Evolutionary conservation across 2,888 invertebrate genomes (phyloP).

Genomic region (Eupithecia exiguata): DNA sequence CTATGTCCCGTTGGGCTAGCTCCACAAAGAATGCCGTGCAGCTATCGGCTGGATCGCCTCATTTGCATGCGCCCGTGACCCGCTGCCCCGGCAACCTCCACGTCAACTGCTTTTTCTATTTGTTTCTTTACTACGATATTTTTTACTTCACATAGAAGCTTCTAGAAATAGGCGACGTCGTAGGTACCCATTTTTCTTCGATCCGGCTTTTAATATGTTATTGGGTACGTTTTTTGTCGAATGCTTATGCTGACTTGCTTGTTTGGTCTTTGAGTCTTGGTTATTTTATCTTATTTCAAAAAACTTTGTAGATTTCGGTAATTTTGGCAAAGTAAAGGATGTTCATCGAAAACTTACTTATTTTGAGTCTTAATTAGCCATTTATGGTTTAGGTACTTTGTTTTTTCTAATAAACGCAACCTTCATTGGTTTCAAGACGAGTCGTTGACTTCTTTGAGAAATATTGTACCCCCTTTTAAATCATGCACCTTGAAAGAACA

Average conservation of each 20-base stretch:
- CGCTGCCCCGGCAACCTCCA: constrained; percentile 64
- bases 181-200: neutral
- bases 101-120: constrained; percentile 55
- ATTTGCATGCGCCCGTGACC: constrained; percentile 79
- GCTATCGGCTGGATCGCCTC: constrained; percentile 65
- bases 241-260: neutral
- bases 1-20: constrained; percentile 24
- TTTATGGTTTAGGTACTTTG: constrained; percentile 4
- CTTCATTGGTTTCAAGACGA: neutral
- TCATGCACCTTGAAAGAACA: neutral
- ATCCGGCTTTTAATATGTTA: neutral
- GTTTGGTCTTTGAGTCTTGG: constrained; percentile 15
- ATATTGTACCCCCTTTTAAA: neutral
- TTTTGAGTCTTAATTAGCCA: neutral
- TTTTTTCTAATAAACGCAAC: neutral
- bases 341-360: neutral
- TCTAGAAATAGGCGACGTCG: constrained; percentile 3
- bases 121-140: constrained; percentile 45
- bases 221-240: neutral
- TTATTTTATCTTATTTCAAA: neutral
- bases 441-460: neutral
- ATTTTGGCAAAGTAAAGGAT: neutral
- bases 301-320: neutral
- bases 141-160: constrained; percentile 43
- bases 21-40: constrained; percentile 33